A percentile compares a stretch with the other conserved stretches of the same genome.
Conservation (phyloP, 2,113 vertebrate genomes). For the Okapia johnstoni region DNA sequence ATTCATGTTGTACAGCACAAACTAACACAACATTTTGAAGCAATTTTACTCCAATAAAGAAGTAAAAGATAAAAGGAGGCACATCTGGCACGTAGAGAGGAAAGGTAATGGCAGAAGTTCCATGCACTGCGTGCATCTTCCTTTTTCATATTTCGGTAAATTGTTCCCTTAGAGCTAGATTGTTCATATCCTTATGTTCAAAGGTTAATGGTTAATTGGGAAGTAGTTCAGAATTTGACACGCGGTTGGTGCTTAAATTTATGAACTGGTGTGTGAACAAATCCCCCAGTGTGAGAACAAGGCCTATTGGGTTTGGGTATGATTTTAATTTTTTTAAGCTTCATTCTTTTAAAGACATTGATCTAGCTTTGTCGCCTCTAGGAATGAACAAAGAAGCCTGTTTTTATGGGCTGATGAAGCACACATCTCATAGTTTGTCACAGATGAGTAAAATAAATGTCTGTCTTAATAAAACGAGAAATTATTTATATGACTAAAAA, state of each 20-base stretch:
- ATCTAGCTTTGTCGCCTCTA: not conserved
- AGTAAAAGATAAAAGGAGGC: not conserved
- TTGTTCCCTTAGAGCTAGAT: not conserved
- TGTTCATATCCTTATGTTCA: not conserved
- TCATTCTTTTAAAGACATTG: not conserved
- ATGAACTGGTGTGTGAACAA: not conserved
- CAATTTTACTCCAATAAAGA: not conserved
- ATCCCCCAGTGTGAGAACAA: not conserved
- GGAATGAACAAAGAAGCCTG: not conserved
- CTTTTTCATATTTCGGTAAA: not conserved
- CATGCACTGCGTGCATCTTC: not conserved
- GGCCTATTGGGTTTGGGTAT: not conserved
- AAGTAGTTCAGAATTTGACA: not conserved
- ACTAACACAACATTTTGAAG: not conserved
- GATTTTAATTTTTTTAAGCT: not conserved
- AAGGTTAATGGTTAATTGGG: not conserved
- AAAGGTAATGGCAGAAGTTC: not conserved
- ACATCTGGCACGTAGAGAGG: not conserved
- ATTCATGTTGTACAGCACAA: not conserved
- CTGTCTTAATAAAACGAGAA: constrained; percentile 62
- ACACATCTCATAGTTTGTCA: constrained; percentile 45
- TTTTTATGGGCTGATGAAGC: not conserved
- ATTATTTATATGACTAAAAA: constrained; percentile 72
- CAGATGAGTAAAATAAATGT: constrained; percentile 62
- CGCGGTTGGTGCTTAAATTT: not conserved